These are phyloP conservation scores for Alcedo quadribrachys DNA, from an alignment of 2,797 vertebrate genomes.

Conservation along the genomic window DNA sequence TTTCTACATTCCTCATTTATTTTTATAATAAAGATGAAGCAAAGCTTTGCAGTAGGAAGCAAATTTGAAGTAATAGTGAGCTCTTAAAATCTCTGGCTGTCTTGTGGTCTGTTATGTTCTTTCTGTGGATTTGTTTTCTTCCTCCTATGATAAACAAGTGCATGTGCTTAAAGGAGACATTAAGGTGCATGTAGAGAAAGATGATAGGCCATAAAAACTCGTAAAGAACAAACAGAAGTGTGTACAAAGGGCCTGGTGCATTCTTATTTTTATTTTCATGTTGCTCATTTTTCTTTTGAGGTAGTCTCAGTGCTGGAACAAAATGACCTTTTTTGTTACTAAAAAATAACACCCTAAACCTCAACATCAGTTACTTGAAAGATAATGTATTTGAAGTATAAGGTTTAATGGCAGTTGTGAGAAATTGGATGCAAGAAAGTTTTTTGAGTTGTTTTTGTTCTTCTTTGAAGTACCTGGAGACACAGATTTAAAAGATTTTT, in stretches of 20 bases:
- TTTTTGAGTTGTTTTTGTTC: background rate
- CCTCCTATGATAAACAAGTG: background rate
- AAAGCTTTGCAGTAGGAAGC: background rate
- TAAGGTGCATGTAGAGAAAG: background rate
- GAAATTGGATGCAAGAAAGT: background rate
- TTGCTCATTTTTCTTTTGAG: background rate
- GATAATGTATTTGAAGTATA: background rate
- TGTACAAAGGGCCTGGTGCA: background rate
- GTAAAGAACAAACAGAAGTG: background rate
- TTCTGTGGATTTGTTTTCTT: constrained; percentile 16
- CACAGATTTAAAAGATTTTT: background rate
- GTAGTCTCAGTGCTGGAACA: background rate
- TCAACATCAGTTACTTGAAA: background rate
- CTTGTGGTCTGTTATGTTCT: background rate
- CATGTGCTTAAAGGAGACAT: constrained; percentile 11
- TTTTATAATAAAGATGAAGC: background rate
- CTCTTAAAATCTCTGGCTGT: background rate
- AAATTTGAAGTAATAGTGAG: background rate
- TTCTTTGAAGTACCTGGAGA: background rate
- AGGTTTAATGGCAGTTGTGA: background rate
- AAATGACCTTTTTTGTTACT: background rate
- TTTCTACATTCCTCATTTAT: background rate
- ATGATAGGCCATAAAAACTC: background rate
- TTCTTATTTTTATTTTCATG: background rate
- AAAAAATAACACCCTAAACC: background rate